Percentiles rank a stretch among this genome's conserved stretches.
Conservation (phyloP, 1,140 invertebrate genomes). For the Sitophilus oryzae region DNA sequence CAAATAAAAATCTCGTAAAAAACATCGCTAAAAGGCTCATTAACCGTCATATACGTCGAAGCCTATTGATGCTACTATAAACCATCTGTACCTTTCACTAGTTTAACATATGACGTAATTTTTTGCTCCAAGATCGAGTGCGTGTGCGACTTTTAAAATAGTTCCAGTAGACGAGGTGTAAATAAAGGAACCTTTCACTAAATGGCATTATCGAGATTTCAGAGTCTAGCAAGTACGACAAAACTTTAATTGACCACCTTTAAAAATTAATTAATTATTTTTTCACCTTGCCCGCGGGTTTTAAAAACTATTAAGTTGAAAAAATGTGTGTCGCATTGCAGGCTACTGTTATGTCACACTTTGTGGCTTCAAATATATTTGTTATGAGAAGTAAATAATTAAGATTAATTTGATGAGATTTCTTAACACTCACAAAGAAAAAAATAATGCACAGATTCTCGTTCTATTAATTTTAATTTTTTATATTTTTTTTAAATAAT, state of each 20-base stretch:
- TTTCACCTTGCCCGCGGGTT: background rate
- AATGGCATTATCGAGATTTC: constrained; percentile 6
- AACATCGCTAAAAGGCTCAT: constrained; percentile 2
- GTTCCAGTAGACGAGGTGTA: constrained; percentile 6
- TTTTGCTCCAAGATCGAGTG: background rate
- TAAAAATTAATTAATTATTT: background rate
- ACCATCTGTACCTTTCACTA: constrained; percentile 24
- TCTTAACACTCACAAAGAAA: too few species aligned
- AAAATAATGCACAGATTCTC: too few species aligned
- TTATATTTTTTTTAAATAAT: too few species aligned
- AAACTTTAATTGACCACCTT: background rate
- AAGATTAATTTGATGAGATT: too few species aligned
- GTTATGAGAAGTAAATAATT: too few species aligned
- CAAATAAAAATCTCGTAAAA: constrained; percentile 10
- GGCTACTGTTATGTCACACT: too few species aligned
- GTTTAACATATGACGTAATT: constrained; percentile 19
- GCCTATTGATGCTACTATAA: constrained; percentile 19
- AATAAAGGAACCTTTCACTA: constrained; percentile 17
- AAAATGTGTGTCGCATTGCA: too few species aligned
- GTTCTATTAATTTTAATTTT: too few species aligned
- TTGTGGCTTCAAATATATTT: too few species aligned
- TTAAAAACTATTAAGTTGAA: too few species aligned
- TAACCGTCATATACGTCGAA: constrained; percentile 15
- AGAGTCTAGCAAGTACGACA: too few species aligned
- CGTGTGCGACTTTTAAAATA: background rate